Base-by-base conservation (phyloP, 2,113 vertebrate species). In the Labeo rohita region DNA sequence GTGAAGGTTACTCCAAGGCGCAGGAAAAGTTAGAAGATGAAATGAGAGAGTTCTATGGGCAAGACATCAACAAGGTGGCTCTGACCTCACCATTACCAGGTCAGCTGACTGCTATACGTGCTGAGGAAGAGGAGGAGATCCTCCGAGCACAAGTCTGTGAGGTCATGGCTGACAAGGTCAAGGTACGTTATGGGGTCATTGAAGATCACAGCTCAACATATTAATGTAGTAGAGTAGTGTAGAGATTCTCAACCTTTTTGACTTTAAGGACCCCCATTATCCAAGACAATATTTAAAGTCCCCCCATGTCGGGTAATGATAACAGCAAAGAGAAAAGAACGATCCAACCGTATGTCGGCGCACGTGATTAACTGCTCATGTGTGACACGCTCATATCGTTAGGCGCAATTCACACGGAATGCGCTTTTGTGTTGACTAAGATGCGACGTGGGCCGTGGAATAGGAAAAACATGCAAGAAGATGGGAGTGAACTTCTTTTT, bases 1-100 rank as follows among this genome's bases (percentile, higher is more conserved):
- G 98, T 9, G 95, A 97, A 89, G 95, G 95, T 84, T 99, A 99
- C 92, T 99, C 98, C 9, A 95, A 93, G 49, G 96, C 97, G 28
- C 97, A 98, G 91, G 98, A 99, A 54, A 91, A 94, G 84, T 96
- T 99, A 96, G 98, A 99, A 91, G 97, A 99, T 85, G 95, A 98
- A 73, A 98, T 99, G 97, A 97, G 96, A 88, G 95, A 93, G 7
- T 97, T 94, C 91, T 99, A 98, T 23, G 90, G 90, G 79, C 92
- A 94, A 88, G 92, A 93, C 23, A 74, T 91, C 3, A 83, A 87
- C 86, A 87, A 87, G 6, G 87, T 90, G 18, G 80, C 92, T 21
- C 49, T 95, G 86, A 89, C 90, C 0, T 90, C 94, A 7, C 91
- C 93, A 47, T 92, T 81, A 0, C 80, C 94, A 0, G 97, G 96